Conservation (phyloP, 2,888 invertebrate species). For the Sisyra terminalis region DNA sequence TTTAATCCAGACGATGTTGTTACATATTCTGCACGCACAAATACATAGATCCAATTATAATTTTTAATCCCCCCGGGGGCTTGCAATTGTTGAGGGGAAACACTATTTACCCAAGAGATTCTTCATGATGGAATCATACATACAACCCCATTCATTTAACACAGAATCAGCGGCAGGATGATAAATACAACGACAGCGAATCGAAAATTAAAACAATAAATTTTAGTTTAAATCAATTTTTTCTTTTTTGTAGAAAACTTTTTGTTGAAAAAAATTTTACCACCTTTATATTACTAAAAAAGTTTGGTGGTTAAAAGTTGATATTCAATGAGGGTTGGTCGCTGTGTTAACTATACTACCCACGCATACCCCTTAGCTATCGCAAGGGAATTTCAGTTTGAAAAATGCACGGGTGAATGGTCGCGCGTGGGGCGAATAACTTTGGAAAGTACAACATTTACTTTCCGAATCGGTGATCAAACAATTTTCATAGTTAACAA, state of each 20-base stretch:
- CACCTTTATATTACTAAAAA: too few relatives aligned
- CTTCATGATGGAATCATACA: background rate
- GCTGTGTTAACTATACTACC: background rate
- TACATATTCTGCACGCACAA: conserved; percentile 5
- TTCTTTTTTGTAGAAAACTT: too few relatives aligned
- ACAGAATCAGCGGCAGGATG: too few relatives aligned
- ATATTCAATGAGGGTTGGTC: background rate
- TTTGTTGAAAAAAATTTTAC: too few relatives aligned
- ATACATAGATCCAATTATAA: conserved; percentile 27
- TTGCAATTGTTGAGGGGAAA: conserved; percentile 1
- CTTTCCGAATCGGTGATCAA: conserved; percentile 29
- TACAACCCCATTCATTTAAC: background rate
- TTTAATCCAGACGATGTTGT: too few relatives aligned
- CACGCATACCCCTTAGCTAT: too few relatives aligned
- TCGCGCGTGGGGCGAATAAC: conserved; percentile 13
- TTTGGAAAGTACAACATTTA: conserved; percentile 23
- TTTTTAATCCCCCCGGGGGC: conserved; percentile 26
- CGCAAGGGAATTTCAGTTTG: too few relatives aligned
- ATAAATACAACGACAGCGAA: too few relatives aligned
- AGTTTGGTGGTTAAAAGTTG: too few relatives aligned
- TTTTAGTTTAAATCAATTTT: too few relatives aligned
- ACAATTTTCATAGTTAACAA: conserved; percentile 29
- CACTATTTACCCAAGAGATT: conserved; percentile 3
- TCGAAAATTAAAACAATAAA: too few relatives aligned
- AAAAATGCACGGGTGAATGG: conserved; percentile 1